These are phyloP conservation scores for Leptodactylus fallax DNA, from an alignment of 2,797 vertebrate genomes.

Conservation along the genomic window DNA sequence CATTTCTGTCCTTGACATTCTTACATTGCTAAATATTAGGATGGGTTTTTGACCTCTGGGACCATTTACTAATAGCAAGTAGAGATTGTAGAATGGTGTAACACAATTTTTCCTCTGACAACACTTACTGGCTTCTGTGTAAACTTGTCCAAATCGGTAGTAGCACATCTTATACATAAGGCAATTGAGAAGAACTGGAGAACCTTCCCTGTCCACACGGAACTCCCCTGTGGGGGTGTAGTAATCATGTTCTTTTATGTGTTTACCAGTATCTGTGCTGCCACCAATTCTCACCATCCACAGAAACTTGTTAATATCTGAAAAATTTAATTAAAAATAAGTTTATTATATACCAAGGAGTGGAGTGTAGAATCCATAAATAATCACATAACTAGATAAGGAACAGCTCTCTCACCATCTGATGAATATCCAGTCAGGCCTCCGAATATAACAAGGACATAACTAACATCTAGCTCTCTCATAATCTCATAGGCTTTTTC, in stretches of 20 bases:
- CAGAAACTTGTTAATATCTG: slow-evolving; percentile 98
- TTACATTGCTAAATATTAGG: too few species aligned
- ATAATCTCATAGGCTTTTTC: slow-evolving; percentile 98
- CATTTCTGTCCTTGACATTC: too few species aligned
- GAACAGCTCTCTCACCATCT: slow-evolving; percentile 80
- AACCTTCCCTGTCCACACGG: slow-evolving; percentile 95
- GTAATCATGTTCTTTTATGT: slow-evolving; percentile 98
- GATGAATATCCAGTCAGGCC: slow-evolving; percentile 97
- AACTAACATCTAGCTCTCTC: slow-evolving; percentile 97
- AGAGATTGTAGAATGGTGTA: too few species aligned
- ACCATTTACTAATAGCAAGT: too few species aligned
- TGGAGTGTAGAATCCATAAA: background rate
- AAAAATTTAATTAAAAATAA: background rate
- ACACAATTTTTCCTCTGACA: background rate
- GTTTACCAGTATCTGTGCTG: slow-evolving; percentile 94
- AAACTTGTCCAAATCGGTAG: slow-evolving; percentile 98
- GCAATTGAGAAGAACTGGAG: slow-evolving; percentile 96
- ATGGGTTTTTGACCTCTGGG: too few species aligned
- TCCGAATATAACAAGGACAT: slow-evolving; percentile 97
- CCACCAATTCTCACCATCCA: slow-evolving; percentile 99
- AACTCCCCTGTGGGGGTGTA: slow-evolving; percentile 97
- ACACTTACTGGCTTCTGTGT: slow-evolving; percentile 98
- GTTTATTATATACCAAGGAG: background rate
- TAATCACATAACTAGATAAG: too few species aligned
- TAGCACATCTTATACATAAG: slow-evolving; percentile 99